Conservation (phyloP, 2,888 invertebrate species). For the Synergus laeviventris region DNA sequence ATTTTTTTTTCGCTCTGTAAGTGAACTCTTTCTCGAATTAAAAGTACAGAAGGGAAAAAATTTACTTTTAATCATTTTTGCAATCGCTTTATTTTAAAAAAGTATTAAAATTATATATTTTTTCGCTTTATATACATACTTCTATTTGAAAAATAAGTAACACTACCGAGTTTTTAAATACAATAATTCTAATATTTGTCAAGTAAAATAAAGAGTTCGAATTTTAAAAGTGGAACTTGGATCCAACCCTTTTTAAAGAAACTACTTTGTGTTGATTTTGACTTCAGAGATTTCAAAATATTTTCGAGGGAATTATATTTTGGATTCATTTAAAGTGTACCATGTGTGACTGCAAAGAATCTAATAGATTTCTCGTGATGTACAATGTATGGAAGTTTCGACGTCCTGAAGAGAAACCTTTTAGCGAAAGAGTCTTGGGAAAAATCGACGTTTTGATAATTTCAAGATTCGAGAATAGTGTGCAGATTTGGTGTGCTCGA, state of each 20-base stretch:
- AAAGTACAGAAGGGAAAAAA: not conserved
- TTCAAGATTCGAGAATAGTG: conserved; percentile 16
- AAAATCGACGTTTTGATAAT: conserved; percentile 2
- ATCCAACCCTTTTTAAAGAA: too few species aligned
- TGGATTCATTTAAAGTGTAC: conserved; percentile 19
- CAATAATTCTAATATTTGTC: too few species aligned
- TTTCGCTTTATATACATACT: too few species aligned
- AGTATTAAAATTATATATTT: too few species aligned
- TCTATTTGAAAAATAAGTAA: too few species aligned
- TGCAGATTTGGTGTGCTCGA: conserved; percentile 31
- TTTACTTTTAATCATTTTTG: not conserved
- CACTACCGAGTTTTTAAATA: too few species aligned
- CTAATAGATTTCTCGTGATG: conserved; percentile 40
- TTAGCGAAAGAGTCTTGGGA: conserved; percentile 9
- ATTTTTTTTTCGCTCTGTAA: too few species aligned
- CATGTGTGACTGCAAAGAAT: conserved; percentile 34
- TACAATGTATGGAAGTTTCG: conserved; percentile 32
- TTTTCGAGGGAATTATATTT: conserved; percentile 1
- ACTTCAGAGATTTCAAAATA: not conserved
- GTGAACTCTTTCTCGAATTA: not conserved
- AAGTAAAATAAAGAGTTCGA: too few species aligned
- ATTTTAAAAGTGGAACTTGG: too few species aligned
- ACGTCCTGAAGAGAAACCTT: not conserved
- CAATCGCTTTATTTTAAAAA: too few species aligned
- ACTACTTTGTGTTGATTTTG: not conserved